These are phyloP conservation scores for Catharus minimus DNA, from an alignment of 2,113 vertebrate genomes.

Conservation along the genomic window DNA sequence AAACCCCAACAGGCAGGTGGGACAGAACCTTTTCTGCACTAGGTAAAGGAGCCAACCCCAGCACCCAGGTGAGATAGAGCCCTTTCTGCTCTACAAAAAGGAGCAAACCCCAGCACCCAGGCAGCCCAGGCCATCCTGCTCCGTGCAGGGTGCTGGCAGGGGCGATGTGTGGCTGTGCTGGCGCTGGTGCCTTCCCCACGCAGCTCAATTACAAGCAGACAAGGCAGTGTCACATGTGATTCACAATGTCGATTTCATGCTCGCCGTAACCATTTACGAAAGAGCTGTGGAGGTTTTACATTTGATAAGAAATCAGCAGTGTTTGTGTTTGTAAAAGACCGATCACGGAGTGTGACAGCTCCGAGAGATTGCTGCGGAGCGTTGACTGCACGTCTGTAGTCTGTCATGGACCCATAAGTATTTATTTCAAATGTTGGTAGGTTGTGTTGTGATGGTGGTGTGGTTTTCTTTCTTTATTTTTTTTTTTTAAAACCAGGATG, in stretches of 20 bases:
- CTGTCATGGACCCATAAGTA: conserved; percentile 92
- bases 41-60: no score
- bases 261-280: conserved; percentile 91
- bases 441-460: background rate
- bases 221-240: conserved; percentile 93
- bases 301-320: conserved; percentile 95
- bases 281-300: conserved; percentile 91
- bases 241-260: conserved; percentile 99
- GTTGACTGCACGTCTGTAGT: conserved; percentile 79
- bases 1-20: no score
- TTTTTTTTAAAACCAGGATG: conserved; percentile 38
- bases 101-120: background rate
- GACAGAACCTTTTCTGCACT: no score
- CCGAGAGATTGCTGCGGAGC: conserved; percentile 84
- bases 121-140: background rate
- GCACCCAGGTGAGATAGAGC: background rate
- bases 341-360: conserved; percentile 97
- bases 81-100: background rate
- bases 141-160: rapidly evolving
- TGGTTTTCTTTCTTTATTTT: background rate
- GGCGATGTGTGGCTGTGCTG: background rate
- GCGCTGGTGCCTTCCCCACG: conserved; percentile 72
- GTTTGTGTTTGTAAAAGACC: conserved; percentile 88
- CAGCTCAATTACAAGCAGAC: conserved; percentile 95
- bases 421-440: conserved; percentile 86